Evolutionary conservation across 2,888 invertebrate species (phyloP).

Genomic region (Coelinius sp.): DNA sequence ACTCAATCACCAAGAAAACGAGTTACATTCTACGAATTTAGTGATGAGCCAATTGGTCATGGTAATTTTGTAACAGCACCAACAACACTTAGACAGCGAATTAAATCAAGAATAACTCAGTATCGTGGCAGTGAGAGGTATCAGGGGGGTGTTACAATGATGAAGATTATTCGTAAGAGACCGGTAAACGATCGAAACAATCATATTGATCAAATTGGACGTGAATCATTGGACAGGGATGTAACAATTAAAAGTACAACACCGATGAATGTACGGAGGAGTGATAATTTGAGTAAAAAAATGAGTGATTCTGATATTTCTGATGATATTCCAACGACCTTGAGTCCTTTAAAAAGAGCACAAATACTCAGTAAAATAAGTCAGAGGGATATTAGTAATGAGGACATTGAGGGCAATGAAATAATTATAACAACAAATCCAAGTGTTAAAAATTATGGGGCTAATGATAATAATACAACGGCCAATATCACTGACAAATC

Average conservation of each 20-base stretch:
- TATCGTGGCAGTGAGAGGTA: constrained; percentile 34
- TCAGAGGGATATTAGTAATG: constrained; percentile 37
- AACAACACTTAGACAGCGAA: constrained; percentile 19
- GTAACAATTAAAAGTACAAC: constrained; percentile 25
- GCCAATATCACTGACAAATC: neutral
- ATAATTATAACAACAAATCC: constrained; percentile 26
- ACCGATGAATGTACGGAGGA: neutral
- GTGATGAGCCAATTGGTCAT: constrained; percentile 24
- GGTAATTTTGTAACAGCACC: constrained; percentile 25
- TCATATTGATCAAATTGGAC: constrained; percentile 24
- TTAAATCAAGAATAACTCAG: constrained; percentile 31
- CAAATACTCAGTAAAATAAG: constrained; percentile 33
- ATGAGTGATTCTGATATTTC: neutral
- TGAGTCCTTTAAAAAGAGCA: constrained; percentile 29
- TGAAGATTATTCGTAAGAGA: constrained; percentile 34
- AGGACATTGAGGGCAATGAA: constrained; percentile 47
- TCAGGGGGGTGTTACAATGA: constrained; percentile 37
- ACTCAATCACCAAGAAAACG: constrained; percentile 15
- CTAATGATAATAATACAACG: neutral
- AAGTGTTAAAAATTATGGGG: neutral
- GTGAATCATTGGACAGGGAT: constrained; percentile 29
- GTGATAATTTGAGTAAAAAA: neutral
- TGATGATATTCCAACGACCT: constrained; percentile 27
- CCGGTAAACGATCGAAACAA: constrained; percentile 32
- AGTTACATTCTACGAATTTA: constrained; percentile 11